Base-by-base conservation (phyloP, 2,113 vertebrate species). In the Petrocephalus zakoni region DNA sequence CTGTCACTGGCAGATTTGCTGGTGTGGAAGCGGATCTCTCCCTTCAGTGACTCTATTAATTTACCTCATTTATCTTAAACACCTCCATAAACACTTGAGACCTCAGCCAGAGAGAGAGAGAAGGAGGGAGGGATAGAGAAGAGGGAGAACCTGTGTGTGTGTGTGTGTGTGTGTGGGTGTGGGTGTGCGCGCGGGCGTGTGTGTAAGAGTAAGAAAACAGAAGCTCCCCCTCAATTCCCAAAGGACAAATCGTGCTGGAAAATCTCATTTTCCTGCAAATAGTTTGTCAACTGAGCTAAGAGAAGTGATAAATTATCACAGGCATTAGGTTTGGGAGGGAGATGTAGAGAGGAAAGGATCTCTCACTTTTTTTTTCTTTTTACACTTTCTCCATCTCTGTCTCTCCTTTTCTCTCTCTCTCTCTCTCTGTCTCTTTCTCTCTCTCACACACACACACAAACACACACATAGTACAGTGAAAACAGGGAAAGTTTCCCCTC, bases 211-310 rank as follows among this genome's bases (percentile, higher is more conserved):
- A 95, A 95, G 95, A 94, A 95, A 94, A 96, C 95, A 94, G 95
- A 95, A 94, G 94, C 95, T 95, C 95, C 95, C 81, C 95, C 94
- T 95, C 95, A 95, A 96, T 96, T 96, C 96, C 96, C 96, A 95
- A 96, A 96, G 97, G 97, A 96, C 96, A 97, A 97, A 96, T 96
- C 95, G 94, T 95, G 94, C 94, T 94, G 93, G 96, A 96, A 96
- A 96, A 97, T 96, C 96, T 97, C 95, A 97, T 97, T 97, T 97
- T 97, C 96, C 96, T 96, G 95, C 96, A 97, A 97, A 97, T 97
- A 97, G 97, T 97, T 97, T 97, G 97, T 97, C 96, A 97, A 96
- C 95, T 95, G 94, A 96, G 95, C 96, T 96, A 96, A 96, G 94
- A 96, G 95, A 94, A 96, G 96, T 96, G 96, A 97, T 97, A 96